Evolutionary conservation across 2,113 vertebrate species (phyloP).

Genomic region (Aythya baeri): DNA sequence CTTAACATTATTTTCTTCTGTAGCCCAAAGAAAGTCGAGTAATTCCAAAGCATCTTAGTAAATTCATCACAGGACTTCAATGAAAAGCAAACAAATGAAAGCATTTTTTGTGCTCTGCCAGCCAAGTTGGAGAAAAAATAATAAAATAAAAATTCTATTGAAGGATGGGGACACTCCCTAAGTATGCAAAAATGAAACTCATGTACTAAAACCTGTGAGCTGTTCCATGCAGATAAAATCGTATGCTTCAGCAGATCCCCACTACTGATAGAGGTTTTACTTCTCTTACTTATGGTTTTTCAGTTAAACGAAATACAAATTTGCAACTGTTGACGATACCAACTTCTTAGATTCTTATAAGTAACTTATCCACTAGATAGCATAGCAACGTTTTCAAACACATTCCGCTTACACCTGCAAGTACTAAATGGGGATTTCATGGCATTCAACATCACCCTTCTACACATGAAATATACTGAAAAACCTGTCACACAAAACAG

Average conservation of each 20-base stretch:
- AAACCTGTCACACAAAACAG: conserved; percentile 64
- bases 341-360: conserved; percentile 59
- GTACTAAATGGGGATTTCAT: conserved; percentile 39
- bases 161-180: neutral
- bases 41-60: neutral
- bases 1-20: neutral
- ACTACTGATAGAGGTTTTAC: neutral
- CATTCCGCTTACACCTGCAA: conserved; percentile 55
- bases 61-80: neutral
- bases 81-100: neutral
- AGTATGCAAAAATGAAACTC: neutral
- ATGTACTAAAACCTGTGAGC: neutral
- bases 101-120: neutral
- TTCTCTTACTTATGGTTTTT: neutral
- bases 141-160: neutral
- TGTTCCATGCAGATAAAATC: neutral
- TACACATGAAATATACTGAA: conserved; percentile 55
- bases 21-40: neutral
- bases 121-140: neutral
- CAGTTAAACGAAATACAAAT: conserved; percentile 56
- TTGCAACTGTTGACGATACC: conserved; percentile 49
- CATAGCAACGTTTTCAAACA: conserved; percentile 71
- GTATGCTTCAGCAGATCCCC: neutral
- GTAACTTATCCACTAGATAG: conserved; percentile 75
- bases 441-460: conserved; percentile 29